Base-by-base conservation (phyloP, 2,797 vertebrate genomes). In the Rhadinocentrus ornatus region DNA sequence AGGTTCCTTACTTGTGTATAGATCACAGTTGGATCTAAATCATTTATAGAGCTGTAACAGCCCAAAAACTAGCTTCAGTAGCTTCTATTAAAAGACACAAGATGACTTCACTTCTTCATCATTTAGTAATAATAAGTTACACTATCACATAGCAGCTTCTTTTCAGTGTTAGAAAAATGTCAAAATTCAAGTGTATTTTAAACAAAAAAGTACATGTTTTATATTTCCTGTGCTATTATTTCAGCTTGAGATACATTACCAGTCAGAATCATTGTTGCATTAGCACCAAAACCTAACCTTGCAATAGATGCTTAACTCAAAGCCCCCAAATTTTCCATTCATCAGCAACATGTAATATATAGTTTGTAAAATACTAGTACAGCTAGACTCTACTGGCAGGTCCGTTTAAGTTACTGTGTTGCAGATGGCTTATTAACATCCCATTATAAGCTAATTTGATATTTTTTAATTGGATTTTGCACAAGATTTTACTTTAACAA, bases 1-100 rank as follows among this genome's bases (percentile, higher is more conserved):
- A 88, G 78, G 44, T 87, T 85, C 83, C 85, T 89, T 66, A 71
- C 82, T 77, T 90, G 87, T 88, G 85, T 39, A 75, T 72, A 76
- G 80, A 88, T 86, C 84, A 66, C 50, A 69, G 16, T 15, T 74
- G 70, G 79, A 84, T 86, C 84, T 58, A 69, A 71, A 59, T 50
- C 0, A 50, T 59, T 66, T 18, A 72, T 3, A 78, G 39, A 70
- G 16, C 69, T 20, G 1, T 2, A 0, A 31, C 59, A 46, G 32
- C 13, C 10, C 46, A 34, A 20, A 6, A 50, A 76, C 41, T 62
- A 73, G 12, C 39, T 73, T 71, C 22, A 52, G 6, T 44, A 56
- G 11, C 46, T 10, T 26, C 24, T 6, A 4, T 22, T 12, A 15
- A 26, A 53, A 26, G 24, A 44, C 50, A 15, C 12, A 11, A 5